A percentile compares a stretch with the other conserved stretches of the same genome.
Evolutionary conservation across 2,888 invertebrate genomes (phyloP).

Genomic region (Cyrtodaria siliqua): DNA sequence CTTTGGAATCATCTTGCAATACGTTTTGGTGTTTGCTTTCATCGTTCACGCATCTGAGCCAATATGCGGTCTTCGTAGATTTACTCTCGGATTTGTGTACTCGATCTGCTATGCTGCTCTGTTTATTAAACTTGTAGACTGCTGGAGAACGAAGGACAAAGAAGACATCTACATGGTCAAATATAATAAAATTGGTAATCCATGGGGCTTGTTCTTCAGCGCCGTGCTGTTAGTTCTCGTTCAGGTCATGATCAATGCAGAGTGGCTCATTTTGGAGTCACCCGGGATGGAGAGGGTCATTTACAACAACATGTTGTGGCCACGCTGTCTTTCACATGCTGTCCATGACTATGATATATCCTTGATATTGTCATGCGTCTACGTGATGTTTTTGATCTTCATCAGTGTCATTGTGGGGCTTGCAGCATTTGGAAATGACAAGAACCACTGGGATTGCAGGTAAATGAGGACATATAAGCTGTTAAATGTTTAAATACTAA

Average conservation of each 20-base stretch:
- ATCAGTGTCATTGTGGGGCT: constrained; percentile 85
- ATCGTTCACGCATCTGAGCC: constrained; percentile 84
- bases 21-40: constrained; percentile 86
- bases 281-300: constrained; percentile 76
- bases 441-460: constrained; percentile 84
- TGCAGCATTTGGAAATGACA: constrained; percentile 83
- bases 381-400: constrained; percentile 85
- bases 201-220: constrained; percentile 84
- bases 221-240: constrained; percentile 83
- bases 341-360: constrained; percentile 85
- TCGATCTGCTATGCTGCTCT: constrained; percentile 86
- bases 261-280: constrained; percentile 86
- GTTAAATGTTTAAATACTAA: no score
- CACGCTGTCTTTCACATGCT: constrained; percentile 83
- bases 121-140: constrained; percentile 86
- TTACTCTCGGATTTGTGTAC: constrained; percentile 86
- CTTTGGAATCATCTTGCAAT: constrained; percentile 85
- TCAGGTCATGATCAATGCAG: constrained; percentile 85
- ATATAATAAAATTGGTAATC: constrained; percentile 83
- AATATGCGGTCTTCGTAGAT: constrained; percentile 86
- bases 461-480: no score
- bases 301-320: constrained; percentile 78
- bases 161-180: constrained; percentile 74
- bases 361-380: constrained; percentile 85
- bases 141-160: constrained; percentile 83